These are phyloP conservation scores for Hemiscyllium ocellatum DNA, from an alignment of 2,113 vertebrate genomes.

Conservation along the genomic window DNA sequence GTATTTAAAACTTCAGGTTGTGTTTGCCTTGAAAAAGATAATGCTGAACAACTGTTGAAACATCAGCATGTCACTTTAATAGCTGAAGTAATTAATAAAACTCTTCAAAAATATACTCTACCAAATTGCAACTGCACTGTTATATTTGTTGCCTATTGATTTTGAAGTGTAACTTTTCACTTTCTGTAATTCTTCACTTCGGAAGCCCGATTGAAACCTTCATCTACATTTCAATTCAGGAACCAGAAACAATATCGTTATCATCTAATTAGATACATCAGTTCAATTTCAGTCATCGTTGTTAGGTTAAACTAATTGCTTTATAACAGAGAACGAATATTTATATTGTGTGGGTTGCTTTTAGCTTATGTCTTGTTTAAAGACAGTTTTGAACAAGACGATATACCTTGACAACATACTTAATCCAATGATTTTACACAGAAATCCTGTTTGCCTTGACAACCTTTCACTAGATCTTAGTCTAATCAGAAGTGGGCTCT, in stretches of 20 bases:
- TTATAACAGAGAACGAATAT: background rate
- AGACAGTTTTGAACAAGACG: background rate
- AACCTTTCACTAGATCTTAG: background rate
- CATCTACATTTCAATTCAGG: background rate
- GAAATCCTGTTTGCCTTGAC: background rate
- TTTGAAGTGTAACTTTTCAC: background rate
- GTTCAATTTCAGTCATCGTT: background rate
- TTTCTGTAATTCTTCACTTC: background rate
- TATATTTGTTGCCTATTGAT: background rate
- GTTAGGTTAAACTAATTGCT: background rate
- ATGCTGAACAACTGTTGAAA: background rate
- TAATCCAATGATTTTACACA: background rate
- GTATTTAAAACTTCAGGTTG: background rate
- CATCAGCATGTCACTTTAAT: background rate
- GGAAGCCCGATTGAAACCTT: background rate
- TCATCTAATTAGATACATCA: background rate
- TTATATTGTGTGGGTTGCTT: background rate
- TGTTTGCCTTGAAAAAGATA: background rate
- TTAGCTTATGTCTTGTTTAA: background rate
- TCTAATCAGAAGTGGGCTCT: background rate
- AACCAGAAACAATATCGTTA: background rate
- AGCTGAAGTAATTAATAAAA: background rate
- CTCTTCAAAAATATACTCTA: background rate
- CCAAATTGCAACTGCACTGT: background rate
- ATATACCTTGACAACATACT: background rate